These are phyloP conservation scores for Sebastes fasciatus DNA, from an alignment of 2,113 vertebrate species.

Conservation along the genomic window DNA sequence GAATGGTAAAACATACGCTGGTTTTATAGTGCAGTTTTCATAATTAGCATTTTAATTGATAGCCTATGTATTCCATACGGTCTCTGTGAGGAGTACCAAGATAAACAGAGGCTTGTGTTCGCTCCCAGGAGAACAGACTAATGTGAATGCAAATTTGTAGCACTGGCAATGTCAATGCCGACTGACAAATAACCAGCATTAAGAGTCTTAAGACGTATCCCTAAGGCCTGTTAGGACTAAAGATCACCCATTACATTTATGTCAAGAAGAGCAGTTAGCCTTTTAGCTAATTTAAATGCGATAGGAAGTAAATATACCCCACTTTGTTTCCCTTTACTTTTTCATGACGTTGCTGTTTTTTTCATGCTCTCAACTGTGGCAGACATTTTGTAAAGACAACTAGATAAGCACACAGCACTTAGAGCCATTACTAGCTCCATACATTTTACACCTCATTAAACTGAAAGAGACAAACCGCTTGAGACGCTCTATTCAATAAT, in stretches of 20 bases:
- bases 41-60: constrained; percentile 20
- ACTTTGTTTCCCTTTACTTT: constrained; percentile 8
- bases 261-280: constrained; percentile 28
- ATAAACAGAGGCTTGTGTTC: constrained; percentile 20
- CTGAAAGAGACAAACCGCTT: constrained; percentile 23
- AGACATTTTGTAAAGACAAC: constrained; percentile 39
- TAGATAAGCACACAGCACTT: constrained; percentile 17
- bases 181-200: constrained; percentile 46
- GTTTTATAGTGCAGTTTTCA: constrained; percentile 1
- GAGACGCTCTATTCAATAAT: constrained; percentile 9
- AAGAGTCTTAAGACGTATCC: constrained; percentile 10
- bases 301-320: neutral
- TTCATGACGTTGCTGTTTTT: neutral
- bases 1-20: neutral
- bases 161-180: constrained; percentile 38
- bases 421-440: constrained; percentile 21
- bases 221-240: neutral
- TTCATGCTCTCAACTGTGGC: neutral
- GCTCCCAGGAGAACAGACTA: constrained; percentile 29
- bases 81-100: constrained; percentile 11
- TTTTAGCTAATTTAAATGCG: constrained; percentile 47
- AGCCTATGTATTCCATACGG: neutral
- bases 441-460: constrained; percentile 24
- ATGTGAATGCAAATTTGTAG: constrained; percentile 47
- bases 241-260: constrained; percentile 33